Conservation (phyloP, 2,888 invertebrate species). For the Drosophila subsilvestris region DNA sequence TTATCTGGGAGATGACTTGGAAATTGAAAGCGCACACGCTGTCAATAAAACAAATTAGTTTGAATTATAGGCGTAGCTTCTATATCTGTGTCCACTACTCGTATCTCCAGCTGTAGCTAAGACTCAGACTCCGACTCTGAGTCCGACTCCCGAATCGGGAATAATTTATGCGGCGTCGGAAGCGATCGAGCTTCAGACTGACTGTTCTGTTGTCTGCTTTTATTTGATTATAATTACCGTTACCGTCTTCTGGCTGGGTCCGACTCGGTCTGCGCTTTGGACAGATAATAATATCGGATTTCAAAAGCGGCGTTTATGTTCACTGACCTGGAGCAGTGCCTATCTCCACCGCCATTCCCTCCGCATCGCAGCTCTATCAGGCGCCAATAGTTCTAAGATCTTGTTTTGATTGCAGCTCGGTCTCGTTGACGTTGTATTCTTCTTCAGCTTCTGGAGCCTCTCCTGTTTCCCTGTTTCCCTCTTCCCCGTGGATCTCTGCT, state of each 20-base stretch:
- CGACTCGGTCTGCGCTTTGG: slow-evolving; percentile 6
- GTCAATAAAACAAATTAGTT: slow-evolving; percentile 81
- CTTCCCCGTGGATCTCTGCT: slow-evolving; percentile 36
- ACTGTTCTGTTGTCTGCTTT: slow-evolving; percentile 64
- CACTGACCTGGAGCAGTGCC: slow-evolving; percentile 75
- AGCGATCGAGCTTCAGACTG: slow-evolving; percentile 43
- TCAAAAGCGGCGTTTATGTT: slow-evolving; percentile 74
- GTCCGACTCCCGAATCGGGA: slow-evolving; percentile 1
- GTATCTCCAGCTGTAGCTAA: too few relatives aligned
- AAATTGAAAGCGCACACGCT: slow-evolving; percentile 69
- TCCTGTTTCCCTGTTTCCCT: neutral
- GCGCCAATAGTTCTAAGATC: slow-evolving; percentile 83
- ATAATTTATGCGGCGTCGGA: slow-evolving; percentile 78
- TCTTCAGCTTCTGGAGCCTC: slow-evolving; percentile 12
- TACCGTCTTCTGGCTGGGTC: slow-evolving; percentile 50
- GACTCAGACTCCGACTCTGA: neutral
- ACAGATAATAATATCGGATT: slow-evolving; percentile 79
- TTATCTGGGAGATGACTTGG: slow-evolving; percentile 35
- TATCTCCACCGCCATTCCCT: neutral
- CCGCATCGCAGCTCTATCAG: slow-evolving; percentile 55
- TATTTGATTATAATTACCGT: slow-evolving; percentile 82
- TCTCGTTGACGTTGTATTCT: slow-evolving; percentile 39
- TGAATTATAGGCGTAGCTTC: slow-evolving; percentile 78
- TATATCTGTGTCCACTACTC: slow-evolving; percentile 34
- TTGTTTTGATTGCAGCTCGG: slow-evolving; percentile 75